Conservation (phyloP, 2,113 vertebrate genomes). For the Glareola pratincola region DNA sequence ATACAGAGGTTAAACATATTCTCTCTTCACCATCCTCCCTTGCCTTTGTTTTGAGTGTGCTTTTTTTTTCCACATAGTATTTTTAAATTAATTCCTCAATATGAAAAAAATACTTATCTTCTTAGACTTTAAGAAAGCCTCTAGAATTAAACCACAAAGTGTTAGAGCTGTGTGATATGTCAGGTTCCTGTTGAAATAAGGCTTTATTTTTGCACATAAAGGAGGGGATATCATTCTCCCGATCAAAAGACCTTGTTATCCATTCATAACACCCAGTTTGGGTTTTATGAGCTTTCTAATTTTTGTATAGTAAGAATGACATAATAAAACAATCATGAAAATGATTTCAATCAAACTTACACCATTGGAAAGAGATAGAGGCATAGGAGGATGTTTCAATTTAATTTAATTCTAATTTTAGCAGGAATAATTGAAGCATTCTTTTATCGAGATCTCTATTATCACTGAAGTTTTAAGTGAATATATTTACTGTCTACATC, state of each 20-base stretch:
- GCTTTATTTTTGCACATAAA: conserved; percentile 58
- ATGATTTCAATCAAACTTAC: neutral
- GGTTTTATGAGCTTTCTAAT: neutral
- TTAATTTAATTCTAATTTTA: conserved; percentile 9
- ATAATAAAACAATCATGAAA: neutral
- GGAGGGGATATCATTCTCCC: neutral
- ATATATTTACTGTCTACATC: neutral
- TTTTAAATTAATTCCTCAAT: conserved; percentile 17
- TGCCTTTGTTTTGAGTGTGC: neutral
- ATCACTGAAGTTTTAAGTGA: neutral
- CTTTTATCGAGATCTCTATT: neutral
- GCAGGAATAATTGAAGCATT: neutral
- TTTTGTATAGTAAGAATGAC: neutral
- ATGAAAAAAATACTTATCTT: neutral
- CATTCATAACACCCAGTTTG: neutral
- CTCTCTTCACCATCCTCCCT: neutral
- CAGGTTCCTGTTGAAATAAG: conserved; percentile 48
- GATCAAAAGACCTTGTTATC: conserved; percentile 33
- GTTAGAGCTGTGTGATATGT: conserved; percentile 7
- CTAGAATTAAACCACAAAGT: conserved; percentile 48
- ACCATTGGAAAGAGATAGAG: neutral
- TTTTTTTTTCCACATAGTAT: neutral
- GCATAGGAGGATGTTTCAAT: neutral
- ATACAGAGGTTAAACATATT: neutral
- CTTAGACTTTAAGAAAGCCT: neutral